Percentiles rank a stretch among this genome's conserved stretches.
These are phyloP conservation scores for Pogonocherus hispidulus DNA, from an alignment of 2,888 invertebrate species.

Conservation along the genomic window DNA sequence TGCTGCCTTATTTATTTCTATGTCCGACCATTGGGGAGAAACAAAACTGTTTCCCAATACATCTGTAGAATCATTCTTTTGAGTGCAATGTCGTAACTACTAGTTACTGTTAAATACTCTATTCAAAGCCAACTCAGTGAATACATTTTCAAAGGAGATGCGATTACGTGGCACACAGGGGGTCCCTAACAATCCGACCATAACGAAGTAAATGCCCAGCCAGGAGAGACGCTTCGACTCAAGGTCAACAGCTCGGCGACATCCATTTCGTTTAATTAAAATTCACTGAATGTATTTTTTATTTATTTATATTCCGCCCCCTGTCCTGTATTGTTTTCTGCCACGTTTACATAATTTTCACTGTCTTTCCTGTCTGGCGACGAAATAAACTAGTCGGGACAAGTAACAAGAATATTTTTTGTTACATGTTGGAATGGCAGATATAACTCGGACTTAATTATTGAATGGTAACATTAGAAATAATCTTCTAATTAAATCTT, in stretches of 20 bases:
- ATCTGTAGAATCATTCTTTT: too few species aligned
- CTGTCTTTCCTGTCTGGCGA: neutral
- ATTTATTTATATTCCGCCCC: conserved; percentile 5
- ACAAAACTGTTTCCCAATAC: too few species aligned
- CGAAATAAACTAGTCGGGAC: neutral
- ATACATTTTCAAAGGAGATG: conserved; percentile 13
- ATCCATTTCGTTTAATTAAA: neutral
- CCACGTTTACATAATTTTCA: neutral
- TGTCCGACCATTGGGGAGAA: too few species aligned
- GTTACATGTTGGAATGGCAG: too few species aligned
- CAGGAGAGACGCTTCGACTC: neutral
- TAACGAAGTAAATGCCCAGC: neutral
- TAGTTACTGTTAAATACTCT: conserved; percentile 12
- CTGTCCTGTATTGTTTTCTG: neutral
- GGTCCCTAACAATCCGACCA: conserved; percentile 13
- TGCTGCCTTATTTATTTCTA: too few species aligned
- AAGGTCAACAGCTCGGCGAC: neutral
- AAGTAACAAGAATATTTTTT: too few species aligned
- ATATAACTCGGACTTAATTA: too few species aligned
- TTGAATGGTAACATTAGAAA: too few species aligned
- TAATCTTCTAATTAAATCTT: too few species aligned
- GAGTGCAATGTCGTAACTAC: too few species aligned
- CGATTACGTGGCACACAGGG: conserved; percentile 9
- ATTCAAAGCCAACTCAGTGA: conserved; percentile 5
- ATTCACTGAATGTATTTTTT: neutral